These are phyloP conservation scores for Pandemis heparana DNA, from an alignment of 2,888 invertebrate genomes.

Conservation along the genomic window DNA sequence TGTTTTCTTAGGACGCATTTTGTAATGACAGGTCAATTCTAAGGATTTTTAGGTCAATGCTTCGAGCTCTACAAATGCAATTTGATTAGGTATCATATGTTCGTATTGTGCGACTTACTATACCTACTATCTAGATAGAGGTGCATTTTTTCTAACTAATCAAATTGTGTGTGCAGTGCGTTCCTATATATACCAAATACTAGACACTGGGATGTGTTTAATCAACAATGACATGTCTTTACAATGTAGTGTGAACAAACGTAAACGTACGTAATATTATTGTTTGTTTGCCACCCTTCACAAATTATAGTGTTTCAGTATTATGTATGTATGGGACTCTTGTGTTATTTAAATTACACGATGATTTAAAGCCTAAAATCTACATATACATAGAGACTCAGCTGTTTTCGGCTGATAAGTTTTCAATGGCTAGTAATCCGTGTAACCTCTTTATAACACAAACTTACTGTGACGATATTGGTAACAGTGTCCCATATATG, in stretches of 20 bases:
- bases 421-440: neutral
- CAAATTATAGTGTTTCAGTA: neutral
- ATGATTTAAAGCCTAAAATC: neutral
- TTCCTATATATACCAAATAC: neutral
- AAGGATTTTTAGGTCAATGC: neutral
- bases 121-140: too few species aligned
- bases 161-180: neutral
- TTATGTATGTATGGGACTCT: neutral
- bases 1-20: neutral
- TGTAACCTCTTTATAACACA: conserved; percentile 7
- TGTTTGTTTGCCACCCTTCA: neutral
- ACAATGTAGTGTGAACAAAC: too few species aligned
- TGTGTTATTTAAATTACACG: neutral
- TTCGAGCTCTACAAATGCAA: conserved; percentile 8
- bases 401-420: neutral
- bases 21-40: neutral
- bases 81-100: neutral
- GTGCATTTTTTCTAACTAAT: neutral
- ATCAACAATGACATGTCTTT: neutral
- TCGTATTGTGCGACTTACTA: neutral
- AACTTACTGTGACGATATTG: neutral
- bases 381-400: neutral
- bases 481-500: neutral
- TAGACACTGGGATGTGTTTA: neutral
- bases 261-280: too few species aligned